Evolutionary conservation across 2,113 vertebrate species (phyloP).

Genomic region (Ageneiosus marmoratus): DNA sequence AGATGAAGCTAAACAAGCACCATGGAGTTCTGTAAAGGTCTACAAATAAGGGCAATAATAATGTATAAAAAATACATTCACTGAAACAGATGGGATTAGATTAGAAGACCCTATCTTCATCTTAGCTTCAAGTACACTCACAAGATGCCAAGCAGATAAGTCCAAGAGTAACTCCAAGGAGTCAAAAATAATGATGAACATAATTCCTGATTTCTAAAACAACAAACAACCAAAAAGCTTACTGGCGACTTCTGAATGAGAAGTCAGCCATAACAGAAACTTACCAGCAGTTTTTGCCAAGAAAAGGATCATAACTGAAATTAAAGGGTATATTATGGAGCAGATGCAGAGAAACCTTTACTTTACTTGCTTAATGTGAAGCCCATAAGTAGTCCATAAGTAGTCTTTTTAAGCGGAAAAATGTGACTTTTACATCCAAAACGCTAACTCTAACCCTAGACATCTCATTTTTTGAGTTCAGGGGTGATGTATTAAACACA

Average conservation of each 20-base stretch:
- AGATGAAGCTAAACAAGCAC: neutral
- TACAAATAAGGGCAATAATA: neutral
- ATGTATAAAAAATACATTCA: neutral
- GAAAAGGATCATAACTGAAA: neutral
- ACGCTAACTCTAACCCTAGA: neutral
- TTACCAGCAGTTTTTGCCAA: neutral
- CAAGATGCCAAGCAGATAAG: neutral
- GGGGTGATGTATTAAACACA: conserved; percentile 3
- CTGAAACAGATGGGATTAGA: neutral
- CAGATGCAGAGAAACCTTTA: neutral
- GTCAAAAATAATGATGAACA: neutral
- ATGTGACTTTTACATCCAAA: neutral
- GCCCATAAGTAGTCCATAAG: too few species aligned
- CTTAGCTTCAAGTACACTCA: neutral
- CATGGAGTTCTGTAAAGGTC: neutral
- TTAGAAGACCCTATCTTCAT: neutral
- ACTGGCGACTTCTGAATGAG: neutral
- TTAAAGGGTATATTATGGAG: neutral
- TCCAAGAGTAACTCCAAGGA: neutral
- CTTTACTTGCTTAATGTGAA: neutral
- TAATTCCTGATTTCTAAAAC: neutral
- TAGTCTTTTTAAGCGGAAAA: neutral
- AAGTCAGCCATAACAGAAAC: neutral
- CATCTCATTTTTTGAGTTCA: neutral
- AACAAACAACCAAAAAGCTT: neutral